Base-by-base conservation (phyloP, 2,797 vertebrate species). In the Dryobates pubescens region DNA sequence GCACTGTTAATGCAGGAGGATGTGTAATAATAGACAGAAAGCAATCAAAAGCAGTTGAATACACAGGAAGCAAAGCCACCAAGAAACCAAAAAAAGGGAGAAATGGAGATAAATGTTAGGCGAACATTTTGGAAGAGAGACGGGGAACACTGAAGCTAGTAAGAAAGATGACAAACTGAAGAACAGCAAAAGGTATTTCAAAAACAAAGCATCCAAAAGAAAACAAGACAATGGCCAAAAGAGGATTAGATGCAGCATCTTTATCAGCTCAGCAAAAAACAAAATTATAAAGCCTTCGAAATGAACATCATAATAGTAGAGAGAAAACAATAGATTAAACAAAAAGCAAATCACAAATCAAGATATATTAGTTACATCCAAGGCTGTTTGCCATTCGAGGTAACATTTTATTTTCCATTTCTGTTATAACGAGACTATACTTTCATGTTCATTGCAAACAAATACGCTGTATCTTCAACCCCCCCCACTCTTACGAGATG, bases 91-190 rank as follows among this genome's bases (percentile, higher is more conserved):
- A 47, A 49, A n/a, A 14, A 1, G 18, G 36, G 22, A 15, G 18
- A 63, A 70, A 53, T 2, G 2, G 27, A 51, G 20, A 32, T 18
- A 75, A 68, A 86, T 6, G 63, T 17, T 16, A 71, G 22, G 47
- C 3, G 1, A 79, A 32, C 3, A 9, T 32, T 38, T 62, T 29
- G 34, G n/a, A 34, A 59, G 54, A 85, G 24, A 65, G 17, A 78
- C 0, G 1, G 23, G 7, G 32, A 81, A 72, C 0, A 1, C 12
- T 68, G 30, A 56, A 80, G n/a, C 38, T 58, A n/a, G 17, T n/a
- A 58, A 47, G 16, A 82, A 74, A 64, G 10, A 38, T 17, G 27
- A 57, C 38, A 59, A 73, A 59, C 22, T 10, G 76, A 76, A 81
- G 34, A 45, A 81, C 34, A 45, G 75, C 9, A 6, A 13, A 62